Conservation (phyloP, 2,113 vertebrate genomes). For the Callopanchax toddi region DNA sequence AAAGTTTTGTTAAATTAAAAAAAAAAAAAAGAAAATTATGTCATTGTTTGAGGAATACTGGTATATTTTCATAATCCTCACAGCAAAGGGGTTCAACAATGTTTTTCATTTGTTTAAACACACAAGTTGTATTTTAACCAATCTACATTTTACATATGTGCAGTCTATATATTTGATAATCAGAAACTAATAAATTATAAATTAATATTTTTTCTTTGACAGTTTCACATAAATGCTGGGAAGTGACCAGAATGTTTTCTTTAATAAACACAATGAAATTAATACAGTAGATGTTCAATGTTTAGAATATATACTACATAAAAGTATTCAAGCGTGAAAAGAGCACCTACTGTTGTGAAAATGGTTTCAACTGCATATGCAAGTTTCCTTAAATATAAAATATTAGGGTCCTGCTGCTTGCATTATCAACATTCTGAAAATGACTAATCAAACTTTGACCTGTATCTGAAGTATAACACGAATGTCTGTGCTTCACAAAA, state of each 20-base stretch:
- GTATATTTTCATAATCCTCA: too few species aligned
- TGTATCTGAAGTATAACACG: neutral
- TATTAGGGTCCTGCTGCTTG: neutral
- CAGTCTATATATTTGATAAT: neutral
- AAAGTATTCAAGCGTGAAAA: neutral
- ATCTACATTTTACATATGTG: neutral
- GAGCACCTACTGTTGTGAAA: neutral
- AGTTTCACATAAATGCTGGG: too few species aligned
- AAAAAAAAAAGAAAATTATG: too few species aligned
- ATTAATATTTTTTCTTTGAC: neutral
- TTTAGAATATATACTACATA: neutral
- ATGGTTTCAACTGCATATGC: neutral
- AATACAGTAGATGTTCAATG: neutral
- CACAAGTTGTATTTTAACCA: neutral
- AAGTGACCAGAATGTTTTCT: too few species aligned
- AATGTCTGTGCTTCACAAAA: constrained; percentile 23
- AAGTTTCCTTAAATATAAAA: constrained; percentile 8
- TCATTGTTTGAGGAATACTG: too few species aligned
- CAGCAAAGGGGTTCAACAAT: too few species aligned
- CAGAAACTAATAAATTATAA: neutral
- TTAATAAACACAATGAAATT: neutral
- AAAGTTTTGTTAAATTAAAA: too few species aligned
- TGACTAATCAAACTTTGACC: constrained; percentile 3
- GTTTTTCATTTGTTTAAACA: neutral
- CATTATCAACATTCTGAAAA: neutral